These are phyloP conservation scores for Epistrophella euchroma DNA, from an alignment of 2,888 invertebrate genomes.

Conservation along the genomic window DNA sequence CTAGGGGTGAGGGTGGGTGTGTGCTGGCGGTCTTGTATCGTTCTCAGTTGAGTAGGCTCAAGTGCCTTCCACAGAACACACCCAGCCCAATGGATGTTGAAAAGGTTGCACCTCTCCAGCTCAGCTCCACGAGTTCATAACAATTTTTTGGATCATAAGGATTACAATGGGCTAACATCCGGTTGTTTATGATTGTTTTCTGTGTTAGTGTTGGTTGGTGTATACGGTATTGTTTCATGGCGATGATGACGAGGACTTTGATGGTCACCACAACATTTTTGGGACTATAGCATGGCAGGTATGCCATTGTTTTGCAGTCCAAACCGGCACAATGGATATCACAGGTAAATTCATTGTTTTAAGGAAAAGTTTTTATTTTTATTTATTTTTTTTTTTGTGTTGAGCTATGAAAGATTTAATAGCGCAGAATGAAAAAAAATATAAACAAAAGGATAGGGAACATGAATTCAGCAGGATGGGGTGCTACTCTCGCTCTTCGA, in stretches of 20 bases:
- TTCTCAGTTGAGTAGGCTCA: conserved; percentile 65
- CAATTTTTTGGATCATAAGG: conserved; percentile 60
- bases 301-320: conserved; percentile 29
- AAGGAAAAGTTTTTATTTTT: neutral
- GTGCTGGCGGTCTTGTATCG: conserved; percentile 17
- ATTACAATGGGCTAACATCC: conserved; percentile 73
- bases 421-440: conserved; percentile 33
- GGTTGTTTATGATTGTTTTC: conserved; percentile 59
- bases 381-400: conserved; percentile 5
- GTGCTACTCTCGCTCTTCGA: neutral
- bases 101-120: conserved; percentile 30
- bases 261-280: conserved; percentile 48
- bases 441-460: conserved; percentile 36
- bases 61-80: conserved; percentile 19
- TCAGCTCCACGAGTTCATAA: conserved; percentile 10
- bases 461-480: conserved; percentile 40
- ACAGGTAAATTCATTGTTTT: conserved; percentile 57
- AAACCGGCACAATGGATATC: conserved; percentile 60
- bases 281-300: conserved; percentile 18
- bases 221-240: conserved; percentile 45
- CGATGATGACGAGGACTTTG: conserved; percentile 49
- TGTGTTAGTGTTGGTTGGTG: conserved; percentile 44
- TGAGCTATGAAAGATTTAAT: conserved; percentile 38
- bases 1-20: neutral
- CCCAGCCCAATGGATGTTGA: neutral